Percentiles rank a stretch among this genome's conserved stretches.
phyloP scores from a whole-genome alignment of 1,140 invertebrate species.

The Lucilia cuprina region DNA sequence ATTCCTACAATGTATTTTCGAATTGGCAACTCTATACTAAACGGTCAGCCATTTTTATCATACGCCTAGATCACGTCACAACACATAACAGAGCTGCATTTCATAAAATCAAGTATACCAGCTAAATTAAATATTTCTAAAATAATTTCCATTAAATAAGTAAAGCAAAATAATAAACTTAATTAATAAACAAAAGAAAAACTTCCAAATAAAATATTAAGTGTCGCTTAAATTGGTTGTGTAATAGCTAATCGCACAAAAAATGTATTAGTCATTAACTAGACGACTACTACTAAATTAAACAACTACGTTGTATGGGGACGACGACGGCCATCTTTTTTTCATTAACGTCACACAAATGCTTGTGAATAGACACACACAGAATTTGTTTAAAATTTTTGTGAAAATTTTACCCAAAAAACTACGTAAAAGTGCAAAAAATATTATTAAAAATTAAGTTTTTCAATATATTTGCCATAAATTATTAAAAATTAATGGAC shows the following conservation, averaged over 20 bases:
- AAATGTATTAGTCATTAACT: background rate
- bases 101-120: background rate
- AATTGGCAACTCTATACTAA: background rate
- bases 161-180: background rate
- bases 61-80: background rate
- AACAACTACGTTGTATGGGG: background rate
- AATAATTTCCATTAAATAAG: background rate
- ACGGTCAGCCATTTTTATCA: background rate
- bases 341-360: constrained; percentile 7
- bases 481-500: constrained; percentile 13
- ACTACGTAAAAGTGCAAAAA: constrained; percentile 26
- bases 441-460: background rate
- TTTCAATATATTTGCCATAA: constrained; percentile 1
- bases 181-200: background rate
- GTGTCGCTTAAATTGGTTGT: background rate
- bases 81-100: background rate
- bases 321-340: background rate
- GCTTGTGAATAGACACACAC: constrained; percentile 13
- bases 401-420: background rate
- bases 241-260: background rate
- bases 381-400: background rate
- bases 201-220: background rate
- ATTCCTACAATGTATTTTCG: too few species aligned
- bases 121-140: background rate
- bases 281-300: background rate